A percentile compares a stretch with the other conserved stretches of the same genome.
These are phyloP conservation scores for Synergus itoensis DNA, from an alignment of 2,888 invertebrate genomes.

Conservation along the genomic window DNA sequence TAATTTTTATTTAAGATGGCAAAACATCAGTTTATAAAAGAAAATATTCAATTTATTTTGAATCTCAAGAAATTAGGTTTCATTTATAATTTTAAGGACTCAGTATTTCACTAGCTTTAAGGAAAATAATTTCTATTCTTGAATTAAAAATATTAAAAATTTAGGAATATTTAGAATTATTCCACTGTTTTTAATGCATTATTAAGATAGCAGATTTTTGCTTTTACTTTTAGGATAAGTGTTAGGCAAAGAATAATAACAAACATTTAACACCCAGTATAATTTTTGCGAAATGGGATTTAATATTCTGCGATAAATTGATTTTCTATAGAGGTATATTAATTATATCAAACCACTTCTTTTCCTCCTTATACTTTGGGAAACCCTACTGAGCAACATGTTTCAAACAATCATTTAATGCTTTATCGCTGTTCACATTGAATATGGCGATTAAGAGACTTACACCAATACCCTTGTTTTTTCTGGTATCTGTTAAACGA, in stretches of 20 bases:
- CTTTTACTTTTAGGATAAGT: neutral
- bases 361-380: slow-evolving; percentile 41
- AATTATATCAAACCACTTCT: slow-evolving; percentile 42
- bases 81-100: too few species aligned
- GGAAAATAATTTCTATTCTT: neutral
- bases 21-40: too few species aligned
- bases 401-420: slow-evolving; percentile 51
- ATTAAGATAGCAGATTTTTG: neutral
- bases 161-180: neutral
- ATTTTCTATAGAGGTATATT: neutral
- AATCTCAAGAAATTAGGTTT: too few species aligned
- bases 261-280: neutral
- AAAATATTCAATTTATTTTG: too few species aligned
- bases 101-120: neutral
- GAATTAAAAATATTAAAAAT: neutral
- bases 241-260: neutral
- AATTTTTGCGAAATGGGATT: neutral
- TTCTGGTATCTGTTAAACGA: neutral
- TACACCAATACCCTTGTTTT: neutral
- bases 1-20: too few species aligned
- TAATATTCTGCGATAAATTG: slow-evolving; percentile 8
- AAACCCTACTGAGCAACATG: slow-evolving; percentile 51
- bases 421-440: slow-evolving; percentile 48
- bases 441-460: neutral
- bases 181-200: neutral